Conservation (phyloP, 2,797 vertebrate species). For the Notolepis coatsorum region DNA sequence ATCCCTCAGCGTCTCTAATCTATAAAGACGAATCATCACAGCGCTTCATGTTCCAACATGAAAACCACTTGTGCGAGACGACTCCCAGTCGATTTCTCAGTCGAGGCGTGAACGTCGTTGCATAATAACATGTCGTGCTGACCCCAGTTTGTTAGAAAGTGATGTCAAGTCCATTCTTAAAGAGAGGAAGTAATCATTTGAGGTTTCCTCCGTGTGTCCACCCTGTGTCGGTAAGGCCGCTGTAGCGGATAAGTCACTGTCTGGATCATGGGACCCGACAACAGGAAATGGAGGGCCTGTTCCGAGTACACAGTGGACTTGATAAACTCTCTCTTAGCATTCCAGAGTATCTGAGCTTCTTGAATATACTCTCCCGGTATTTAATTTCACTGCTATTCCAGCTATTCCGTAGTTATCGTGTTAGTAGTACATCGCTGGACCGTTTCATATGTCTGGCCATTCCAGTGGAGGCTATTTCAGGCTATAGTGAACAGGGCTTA, state of each 20-base stretch:
- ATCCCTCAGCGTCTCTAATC: slow-evolving; percentile 16
- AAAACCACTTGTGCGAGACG: background rate
- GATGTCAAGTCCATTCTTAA: slow-evolving; percentile 71
- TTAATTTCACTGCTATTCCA: slow-evolving; percentile 45
- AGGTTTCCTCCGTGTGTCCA: slow-evolving; percentile 70
- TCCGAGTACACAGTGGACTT: slow-evolving; percentile 28
- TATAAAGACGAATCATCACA: slow-evolving; percentile 13
- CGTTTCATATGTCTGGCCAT: slow-evolving; percentile 53
- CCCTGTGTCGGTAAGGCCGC: background rate
- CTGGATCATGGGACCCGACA: slow-evolving; percentile 52
- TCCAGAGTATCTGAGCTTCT: slow-evolving; percentile 20
- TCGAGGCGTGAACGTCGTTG: slow-evolving; percentile 41
- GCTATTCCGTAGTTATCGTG: slow-evolving; percentile 41
- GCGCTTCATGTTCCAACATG: background rate
- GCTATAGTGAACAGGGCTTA: slow-evolving; percentile 1
- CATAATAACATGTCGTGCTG: slow-evolving; percentile 52
- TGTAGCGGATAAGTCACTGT: slow-evolving; percentile 26
- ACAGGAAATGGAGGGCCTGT: slow-evolving; percentile 56
- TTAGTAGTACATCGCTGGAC: slow-evolving; percentile 43
- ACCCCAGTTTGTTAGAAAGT: slow-evolving; percentile 53
- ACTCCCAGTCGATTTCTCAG: slow-evolving; percentile 45
- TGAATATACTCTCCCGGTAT: slow-evolving; percentile 49
- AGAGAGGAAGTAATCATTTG: slow-evolving; percentile 68
- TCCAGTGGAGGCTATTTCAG: slow-evolving; percentile 20
- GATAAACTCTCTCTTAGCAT: slow-evolving; percentile 36